Conservation (phyloP, 2,888 invertebrate species). For the Diaprepes abbreviatus region DNA sequence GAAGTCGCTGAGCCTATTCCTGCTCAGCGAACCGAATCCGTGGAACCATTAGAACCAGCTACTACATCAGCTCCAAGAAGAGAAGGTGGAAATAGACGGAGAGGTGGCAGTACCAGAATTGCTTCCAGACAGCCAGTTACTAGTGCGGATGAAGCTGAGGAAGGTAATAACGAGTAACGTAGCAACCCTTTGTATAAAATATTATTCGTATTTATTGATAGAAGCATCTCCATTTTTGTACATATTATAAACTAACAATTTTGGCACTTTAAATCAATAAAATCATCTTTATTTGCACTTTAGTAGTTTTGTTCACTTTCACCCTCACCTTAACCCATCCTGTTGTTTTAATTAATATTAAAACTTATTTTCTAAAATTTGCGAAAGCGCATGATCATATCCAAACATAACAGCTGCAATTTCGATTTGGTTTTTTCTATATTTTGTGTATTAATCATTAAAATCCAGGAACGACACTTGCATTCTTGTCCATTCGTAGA, state of each 20-base stretch:
- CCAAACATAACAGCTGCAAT: too few relatives aligned
- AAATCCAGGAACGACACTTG: too few relatives aligned
- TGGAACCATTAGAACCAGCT: slow-evolving; percentile 35
- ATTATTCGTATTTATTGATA: neutral
- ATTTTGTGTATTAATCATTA: too few relatives aligned
- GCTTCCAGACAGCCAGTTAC: slow-evolving; percentile 34
- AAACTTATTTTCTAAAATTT: too few relatives aligned
- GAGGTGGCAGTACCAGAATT: slow-evolving; percentile 54
- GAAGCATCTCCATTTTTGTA: neutral
- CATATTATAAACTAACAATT: slow-evolving; percentile 13
- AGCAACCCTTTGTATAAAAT: neutral
- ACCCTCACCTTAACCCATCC: slow-evolving; percentile 1
- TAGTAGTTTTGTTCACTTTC: slow-evolving; percentile 21
- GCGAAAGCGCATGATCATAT: too few relatives aligned
- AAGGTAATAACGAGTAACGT: slow-evolving; percentile 23
- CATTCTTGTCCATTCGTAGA: too few relatives aligned
- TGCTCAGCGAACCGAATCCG: slow-evolving; percentile 26
- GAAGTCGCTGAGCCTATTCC: neutral
- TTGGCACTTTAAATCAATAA: slow-evolving; percentile 14
- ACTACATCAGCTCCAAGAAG: slow-evolving; percentile 46
- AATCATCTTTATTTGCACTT: slow-evolving; percentile 14
- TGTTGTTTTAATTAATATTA: neutral
- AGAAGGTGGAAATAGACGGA: slow-evolving; percentile 50
- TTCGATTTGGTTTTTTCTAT: too few relatives aligned
- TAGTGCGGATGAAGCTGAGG: slow-evolving; percentile 45